Conservation (phyloP, 2,888 invertebrate genomes). For the Spilosoma lubricipeda region DNA sequence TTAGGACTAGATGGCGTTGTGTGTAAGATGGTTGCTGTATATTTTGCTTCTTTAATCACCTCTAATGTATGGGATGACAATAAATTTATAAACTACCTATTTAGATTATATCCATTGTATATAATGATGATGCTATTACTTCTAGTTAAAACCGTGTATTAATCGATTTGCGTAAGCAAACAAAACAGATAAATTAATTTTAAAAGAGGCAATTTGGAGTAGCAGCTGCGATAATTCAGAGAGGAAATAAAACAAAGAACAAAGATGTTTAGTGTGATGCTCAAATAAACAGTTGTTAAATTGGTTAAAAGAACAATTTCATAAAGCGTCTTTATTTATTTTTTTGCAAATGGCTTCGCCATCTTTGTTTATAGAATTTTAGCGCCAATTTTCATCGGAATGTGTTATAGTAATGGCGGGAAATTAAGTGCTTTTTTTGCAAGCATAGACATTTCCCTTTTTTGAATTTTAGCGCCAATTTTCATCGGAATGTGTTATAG, state of each 20-base stretch:
- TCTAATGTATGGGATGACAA: too few species aligned
- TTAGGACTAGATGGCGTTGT: too few species aligned
- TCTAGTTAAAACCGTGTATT: not conserved
- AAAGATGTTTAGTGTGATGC: not conserved
- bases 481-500: too few species aligned
- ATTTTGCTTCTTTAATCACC: too few species aligned
- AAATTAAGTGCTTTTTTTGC: constrained; percentile 17
- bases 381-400: constrained; percentile 7
- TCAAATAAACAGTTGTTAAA: not conserved
- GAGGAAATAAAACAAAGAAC: constrained; percentile 6
- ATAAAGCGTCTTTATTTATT: not conserved
- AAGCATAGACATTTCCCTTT: not conserved
- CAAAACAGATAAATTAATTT: not conserved
- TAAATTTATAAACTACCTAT: too few species aligned
- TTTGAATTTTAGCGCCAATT: constrained; percentile 5
- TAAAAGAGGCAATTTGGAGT: not conserved
- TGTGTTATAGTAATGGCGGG: not conserved
- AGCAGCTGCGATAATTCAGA: constrained; percentile 2
- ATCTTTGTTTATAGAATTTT: constrained; percentile 1
- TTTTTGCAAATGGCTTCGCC: not conserved
- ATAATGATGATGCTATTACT: not conserved
- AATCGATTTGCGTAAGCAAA: not conserved
- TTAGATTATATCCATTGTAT: too few species aligned
- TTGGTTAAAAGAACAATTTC: not conserved
- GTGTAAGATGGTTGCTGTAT: too few species aligned